Percentiles rank a stretch among this genome's conserved stretches.
Conservation (phyloP, 2,888 invertebrate species). For the Tetragonula carbonaria region DNA sequence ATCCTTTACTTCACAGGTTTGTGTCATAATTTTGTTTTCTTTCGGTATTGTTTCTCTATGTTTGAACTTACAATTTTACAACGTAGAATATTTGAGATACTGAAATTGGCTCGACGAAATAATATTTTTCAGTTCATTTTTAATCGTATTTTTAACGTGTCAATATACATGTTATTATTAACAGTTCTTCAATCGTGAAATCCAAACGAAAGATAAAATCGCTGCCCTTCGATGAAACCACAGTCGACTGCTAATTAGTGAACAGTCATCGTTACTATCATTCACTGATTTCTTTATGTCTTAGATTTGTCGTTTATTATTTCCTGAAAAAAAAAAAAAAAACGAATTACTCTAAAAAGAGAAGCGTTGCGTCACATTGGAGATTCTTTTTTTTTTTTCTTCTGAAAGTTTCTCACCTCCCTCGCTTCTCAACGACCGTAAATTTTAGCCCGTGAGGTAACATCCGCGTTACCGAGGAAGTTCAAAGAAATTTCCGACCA, state of each 20-base stretch:
- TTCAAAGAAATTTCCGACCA: slow-evolving; percentile 79
- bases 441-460: slow-evolving; percentile 63
- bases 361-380: slow-evolving; percentile 23
- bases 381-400: background rate
- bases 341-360: background rate
- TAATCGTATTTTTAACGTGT: background rate
- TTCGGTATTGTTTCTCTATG: background rate
- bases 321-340: background rate
- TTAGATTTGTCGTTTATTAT: background rate
- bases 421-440: slow-evolving; percentile 64
- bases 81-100: background rate
- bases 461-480: slow-evolving; percentile 70
- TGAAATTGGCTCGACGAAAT: background rate
- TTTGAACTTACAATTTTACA: no score
- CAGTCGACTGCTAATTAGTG: background rate
- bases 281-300: background rate
- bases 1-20: slow-evolving; percentile 62
- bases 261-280: background rate
- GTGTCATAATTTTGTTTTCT: slow-evolving; percentile 50
- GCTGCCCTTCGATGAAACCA: background rate
- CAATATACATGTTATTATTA: no score
- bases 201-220: background rate
- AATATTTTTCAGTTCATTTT: background rate
- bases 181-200: background rate
- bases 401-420: slow-evolving; percentile 52